Base-by-base conservation (phyloP, 92 coral and sea anemone genomes). In the Porites lobata region DNA sequence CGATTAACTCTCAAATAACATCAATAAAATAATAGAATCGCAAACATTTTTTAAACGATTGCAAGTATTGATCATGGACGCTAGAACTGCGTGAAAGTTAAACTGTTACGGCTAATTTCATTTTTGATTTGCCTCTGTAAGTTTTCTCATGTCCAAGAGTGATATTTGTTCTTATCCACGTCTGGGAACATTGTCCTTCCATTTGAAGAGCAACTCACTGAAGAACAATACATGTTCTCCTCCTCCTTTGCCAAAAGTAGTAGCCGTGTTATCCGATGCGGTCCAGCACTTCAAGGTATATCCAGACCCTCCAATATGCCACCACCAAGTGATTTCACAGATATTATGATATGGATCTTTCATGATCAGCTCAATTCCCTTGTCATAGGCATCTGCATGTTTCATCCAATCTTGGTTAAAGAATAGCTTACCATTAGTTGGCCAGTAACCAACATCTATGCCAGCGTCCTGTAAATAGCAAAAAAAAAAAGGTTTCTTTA, bases 341-440 rank as follows among this genome's bases (percentile, higher is more conserved):
- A 77, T 65, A 85, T 74, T 59, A 56, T 12, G 73, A 19, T 77
- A 7, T 6, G 89, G 85, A 20, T 86, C 51, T 21, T 65, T 10
- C 89, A 86, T 64, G 65, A 86, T 77, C 22, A 43, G 32, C 77
- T 86, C 76, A 7, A 65, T 86, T 15, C 76, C 89, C 53, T 76
- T 68, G 54, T 86, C 85, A 61, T 65, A 86, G n/a, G 89, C 89
- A 19, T 50, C 89, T 66, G 65, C 21, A 1, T 64, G 69, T 26
- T 14, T 51, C 69, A 86, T 29, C 68, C 38, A 77, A 20, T 86
- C 53, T 50, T 51, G 12, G 17, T 20, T 52, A 0, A 1, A 74
- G 56, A 50, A 7, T 8, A 7, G 61, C 7, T 18, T 52, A 12
- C 78, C 78, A 6, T 72, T 72, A 1, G 9, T 52, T n/a, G 78